These are phyloP conservation scores for Tryphoninae sp. DNA, from an alignment of 2,888 invertebrate species.

Conservation along the genomic window DNA sequence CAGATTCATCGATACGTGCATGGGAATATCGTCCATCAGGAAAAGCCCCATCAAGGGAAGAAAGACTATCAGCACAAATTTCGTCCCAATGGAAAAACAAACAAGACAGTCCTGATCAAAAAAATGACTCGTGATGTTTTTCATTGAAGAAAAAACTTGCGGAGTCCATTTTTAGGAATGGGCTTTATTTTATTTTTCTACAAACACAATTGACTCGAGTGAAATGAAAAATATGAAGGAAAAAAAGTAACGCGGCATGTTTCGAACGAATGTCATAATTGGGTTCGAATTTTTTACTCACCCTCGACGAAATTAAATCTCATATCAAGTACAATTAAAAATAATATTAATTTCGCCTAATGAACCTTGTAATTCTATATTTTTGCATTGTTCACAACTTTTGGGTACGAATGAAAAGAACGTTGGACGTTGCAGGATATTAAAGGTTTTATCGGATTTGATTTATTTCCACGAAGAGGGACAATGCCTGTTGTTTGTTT, in stretches of 20 bases:
- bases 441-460: background rate
- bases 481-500: background rate
- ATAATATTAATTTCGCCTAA: too few relatives aligned
- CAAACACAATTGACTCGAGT: too few relatives aligned
- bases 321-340: too few relatives aligned
- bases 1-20: background rate
- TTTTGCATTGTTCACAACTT: background rate
- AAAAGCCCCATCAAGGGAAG: conserved; percentile 22
- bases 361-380: background rate
- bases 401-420: background rate
- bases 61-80: conserved; percentile 7
- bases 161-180: too few relatives aligned
- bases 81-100: conserved; percentile 3
- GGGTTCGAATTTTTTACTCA: too few relatives aligned
- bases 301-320: too few relatives aligned
- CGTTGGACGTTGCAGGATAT: background rate
- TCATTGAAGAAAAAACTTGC: background rate
- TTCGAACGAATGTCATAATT: too few relatives aligned
- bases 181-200: too few relatives aligned
- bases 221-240: too few relatives aligned
- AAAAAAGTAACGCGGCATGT: too few relatives aligned
- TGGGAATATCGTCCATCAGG: background rate
- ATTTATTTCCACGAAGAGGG: background rate
- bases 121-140: background rate
- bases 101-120: background rate